Base-by-base conservation (phyloP, 2,888 invertebrate genomes). In the Coleophora deauratella region DNA sequence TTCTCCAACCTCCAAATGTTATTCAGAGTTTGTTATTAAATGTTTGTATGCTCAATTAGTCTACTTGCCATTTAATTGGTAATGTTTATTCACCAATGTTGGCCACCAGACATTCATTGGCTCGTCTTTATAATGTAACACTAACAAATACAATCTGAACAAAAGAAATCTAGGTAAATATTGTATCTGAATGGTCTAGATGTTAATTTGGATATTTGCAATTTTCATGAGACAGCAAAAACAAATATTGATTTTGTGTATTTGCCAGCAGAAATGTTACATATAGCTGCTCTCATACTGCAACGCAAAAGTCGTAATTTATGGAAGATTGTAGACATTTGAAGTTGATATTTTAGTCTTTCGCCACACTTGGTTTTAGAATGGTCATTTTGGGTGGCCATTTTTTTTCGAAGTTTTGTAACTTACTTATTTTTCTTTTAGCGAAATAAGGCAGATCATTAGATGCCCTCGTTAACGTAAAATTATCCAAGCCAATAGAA, bases 1-100 rank as follows among this genome's bases (percentile, higher is more conserved):
- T 21, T 6, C 21, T 21, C 21, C 21, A 21, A 21, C 21, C 21
- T 21, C 21, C 21, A 6, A 21, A 6, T 21, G 21, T 21, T 21
- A 21, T 21, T 21, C 21, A 21, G 21, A 21, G 21, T 21, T 21
- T 21, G 21, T 33, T 10, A 12, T 33, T 33, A 33, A 33, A 33
- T 13, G 33, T 33, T 33, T 33, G 13, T 6, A 14, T 33, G 13
- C 14, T 37, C 44, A 46, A 50, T 52, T 50, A 46, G 43, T 42
- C 31, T 45, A 35, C 43, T 43, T 45, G 47, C 13, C 38, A 42
- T 48, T 46, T 51, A 49, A 46, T 47, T 47, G 45, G 39, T 43
- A 39, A 42, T 42, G 41, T 45, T 42, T 40, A 38, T 40, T 37
- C 37, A 37, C 37, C 35, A 44, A 42, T 42, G 42, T 36, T 40